Base-by-base conservation (phyloP, 2,797 vertebrate species). In the Bucorvus abyssinicus region DNA sequence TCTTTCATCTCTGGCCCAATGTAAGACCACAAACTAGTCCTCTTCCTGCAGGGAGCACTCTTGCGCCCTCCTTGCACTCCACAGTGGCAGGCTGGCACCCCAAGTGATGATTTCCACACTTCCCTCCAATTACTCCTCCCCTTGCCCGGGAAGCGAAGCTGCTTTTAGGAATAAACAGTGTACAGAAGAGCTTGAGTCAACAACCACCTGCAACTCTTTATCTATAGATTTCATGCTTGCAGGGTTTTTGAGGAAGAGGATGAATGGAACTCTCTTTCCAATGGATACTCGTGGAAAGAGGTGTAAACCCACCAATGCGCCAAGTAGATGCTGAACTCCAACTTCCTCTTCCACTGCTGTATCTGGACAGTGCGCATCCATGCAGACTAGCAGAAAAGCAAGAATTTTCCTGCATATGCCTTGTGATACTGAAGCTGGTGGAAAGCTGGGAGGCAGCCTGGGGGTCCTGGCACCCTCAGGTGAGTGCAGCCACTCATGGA, bases 11-110 rank as follows among this genome's bases (percentile, higher is more conserved):
- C 44, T 75, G 73, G 65, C 61, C 76, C 90, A 77, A 21, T 7
- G 0, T 13, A 52, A 60, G 47, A 44, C 82, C 30, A 77, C 14
- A 42, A 87, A 80, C 27, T 22, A 82, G 42, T 42, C 29, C 57
- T 65, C 64, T 40, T 95, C 87, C 95, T 87, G 76, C 89, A 94
- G 76, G 47, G 84, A 85, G 75, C 73, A 80, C 60, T 87, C 95
- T 89, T 93, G 78, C 69, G 91, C 82, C 65, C 89, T 86, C 74
- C 61, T 45, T 83, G 73, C 61, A 18, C 0, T 2, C 64, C 1
- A 7, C 61, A 82, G 49, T 55, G 61, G 12, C 65, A 83, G 44
- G 53, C 82, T 92, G 78, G 84, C 73, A 87, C 73, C 79, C 76
- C 73, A 65, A 52, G 65, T 1, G 0, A 84, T 73, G 65, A 65